These are phyloP conservation scores for Drosophila nannoptera DNA, from an alignment of 1,140 invertebrate species.

Conservation along the genomic window DNA sequence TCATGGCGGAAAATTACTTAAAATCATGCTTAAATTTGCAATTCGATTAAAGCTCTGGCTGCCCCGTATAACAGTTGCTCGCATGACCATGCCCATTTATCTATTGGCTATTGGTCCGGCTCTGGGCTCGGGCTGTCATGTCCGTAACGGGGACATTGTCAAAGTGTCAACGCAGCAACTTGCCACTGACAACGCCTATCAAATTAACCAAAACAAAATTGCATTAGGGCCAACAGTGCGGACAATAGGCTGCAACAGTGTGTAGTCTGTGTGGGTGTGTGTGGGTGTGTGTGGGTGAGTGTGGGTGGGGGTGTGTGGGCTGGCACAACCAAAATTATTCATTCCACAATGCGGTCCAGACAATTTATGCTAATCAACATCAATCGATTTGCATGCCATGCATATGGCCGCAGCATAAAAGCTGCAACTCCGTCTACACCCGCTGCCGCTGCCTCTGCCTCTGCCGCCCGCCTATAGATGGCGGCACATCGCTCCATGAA, in stretches of 20 bases:
- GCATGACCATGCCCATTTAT: neutral
- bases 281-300: conserved; percentile 3
- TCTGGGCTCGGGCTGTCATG: conserved; percentile 31
- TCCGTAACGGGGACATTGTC: conserved; percentile 46
- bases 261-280: conserved; percentile 26
- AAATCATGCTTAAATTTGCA: neutral
- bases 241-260: conserved; percentile 5
- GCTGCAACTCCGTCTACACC: conserved; percentile 9
- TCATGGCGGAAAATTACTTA: no score
- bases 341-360: conserved; percentile 77
- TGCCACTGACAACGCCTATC: conserved; percentile 72
- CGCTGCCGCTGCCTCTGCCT: neutral
- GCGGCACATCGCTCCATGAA: neutral
- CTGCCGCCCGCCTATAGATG: neutral
- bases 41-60: neutral
- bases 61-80: conserved; percentile 20
- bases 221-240: conserved; percentile 66
- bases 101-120: neutral
- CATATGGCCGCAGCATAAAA: conserved; percentile 56
- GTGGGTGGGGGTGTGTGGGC: conserved; percentile 19
- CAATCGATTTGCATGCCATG: conserved; percentile 75
- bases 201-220: conserved; percentile 78
- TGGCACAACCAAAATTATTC: conserved; percentile 70
- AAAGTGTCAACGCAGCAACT: conserved; percentile 55
- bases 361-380: conserved; percentile 79